Evolutionary conservation across 2,797 vertebrate genomes (phyloP), one percentile per base, ranked within the genome.

Genomic region (Erpetoichthys calabaricus): DNA sequence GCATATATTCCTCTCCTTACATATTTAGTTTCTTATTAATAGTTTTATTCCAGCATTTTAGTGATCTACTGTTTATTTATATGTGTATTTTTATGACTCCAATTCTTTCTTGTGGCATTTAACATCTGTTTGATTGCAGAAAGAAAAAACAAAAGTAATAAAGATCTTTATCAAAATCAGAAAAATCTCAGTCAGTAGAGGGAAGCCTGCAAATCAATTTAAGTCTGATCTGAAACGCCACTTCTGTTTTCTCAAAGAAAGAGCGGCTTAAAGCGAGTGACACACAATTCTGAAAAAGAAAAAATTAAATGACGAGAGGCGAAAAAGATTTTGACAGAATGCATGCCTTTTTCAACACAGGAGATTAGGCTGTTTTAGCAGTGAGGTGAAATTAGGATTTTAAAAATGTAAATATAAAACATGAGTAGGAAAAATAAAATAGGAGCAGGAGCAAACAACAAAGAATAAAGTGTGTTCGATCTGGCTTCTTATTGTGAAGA

Each of bases 401-500:
- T 49, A n/a, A 49, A 56, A 56, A 42, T 41, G 45, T 57, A 47
- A 46, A 44, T 45, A 43, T 4, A 52, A 45, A 58, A 7, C 9
- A 47, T 44, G n/a, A 7, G 4, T 44, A 53, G 5, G 55, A 25
- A 44, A 9, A 53, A 42, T 43, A 47, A 55, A 60, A 53, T 45
- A 42, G 45, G 46, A 55, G 51, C 62, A 8, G 57, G 53, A 51
- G 46, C 56, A 65, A 58, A 63, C 25, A 25, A 25, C 25, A 25
- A 25, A 25, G 25, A 25, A 25, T 25, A 25, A 1, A 43, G 55
- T 44, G 50, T 44, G 53, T 57, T 50, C 51, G 44, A 47, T 44
- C 54, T 51, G 51, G 56, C 56, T 61, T 61, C 59, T 54, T 52
- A 61, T 59, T 51, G 59, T 57, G 43, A 56, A 50, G 57, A 10